Conservation (phyloP, 2,113 vertebrate species). For the Elachura formosa region DNA sequence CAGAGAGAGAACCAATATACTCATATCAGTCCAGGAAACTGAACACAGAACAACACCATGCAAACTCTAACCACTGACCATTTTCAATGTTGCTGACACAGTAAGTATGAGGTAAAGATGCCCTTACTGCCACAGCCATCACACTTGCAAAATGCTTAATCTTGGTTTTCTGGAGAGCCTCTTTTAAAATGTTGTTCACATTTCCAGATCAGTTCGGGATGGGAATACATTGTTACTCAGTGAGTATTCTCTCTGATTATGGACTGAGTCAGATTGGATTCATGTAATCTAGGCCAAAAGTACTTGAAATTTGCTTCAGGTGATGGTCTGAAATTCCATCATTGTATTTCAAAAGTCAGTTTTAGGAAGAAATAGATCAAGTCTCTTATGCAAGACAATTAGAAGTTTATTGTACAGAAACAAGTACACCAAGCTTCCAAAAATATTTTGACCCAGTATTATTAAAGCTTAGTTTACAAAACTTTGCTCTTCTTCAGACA, state of each 20-base stretch:
- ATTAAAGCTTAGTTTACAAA: constrained; percentile 29
- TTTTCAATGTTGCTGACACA: not conserved
- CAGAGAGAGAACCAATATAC: not conserved
- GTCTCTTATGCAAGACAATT: not conserved
- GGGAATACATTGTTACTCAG: fast-evolving
- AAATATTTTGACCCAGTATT: not conserved
- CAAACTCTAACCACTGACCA: fast-evolving
- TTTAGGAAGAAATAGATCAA: not conserved
- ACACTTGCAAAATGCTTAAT: not conserved
- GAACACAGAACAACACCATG: not conserved
- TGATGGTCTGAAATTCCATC: not conserved
- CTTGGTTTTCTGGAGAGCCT: not conserved
- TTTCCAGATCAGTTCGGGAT: not conserved
- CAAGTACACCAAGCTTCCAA: not conserved
- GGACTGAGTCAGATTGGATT: not conserved
- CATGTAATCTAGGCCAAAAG: not conserved
- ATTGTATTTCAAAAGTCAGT: not conserved
- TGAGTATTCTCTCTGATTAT: not conserved
- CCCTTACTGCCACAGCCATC: not conserved
- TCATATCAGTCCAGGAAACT: not conserved
- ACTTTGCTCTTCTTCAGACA: not conserved
- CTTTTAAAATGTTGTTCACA: not conserved
- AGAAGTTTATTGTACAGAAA: constrained; percentile 56
- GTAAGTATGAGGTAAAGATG: not conserved
- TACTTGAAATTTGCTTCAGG: not conserved